A percentile compares a stretch with the other conserved stretches of the same genome.
These are phyloP conservation scores for Gila robusta DNA, from an alignment of 2,797 vertebrate genomes.

Conservation along the genomic window DNA sequence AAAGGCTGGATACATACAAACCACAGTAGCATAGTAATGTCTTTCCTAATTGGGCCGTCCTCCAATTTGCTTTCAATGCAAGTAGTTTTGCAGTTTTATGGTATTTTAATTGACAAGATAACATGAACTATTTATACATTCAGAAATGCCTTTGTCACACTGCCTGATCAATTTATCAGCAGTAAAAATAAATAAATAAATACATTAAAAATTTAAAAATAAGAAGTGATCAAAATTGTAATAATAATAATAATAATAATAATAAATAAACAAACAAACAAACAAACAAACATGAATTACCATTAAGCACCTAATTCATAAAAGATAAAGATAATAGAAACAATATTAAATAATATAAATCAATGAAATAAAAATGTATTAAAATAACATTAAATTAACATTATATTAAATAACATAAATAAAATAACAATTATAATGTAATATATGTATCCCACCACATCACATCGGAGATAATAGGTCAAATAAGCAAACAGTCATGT, in stretches of 20 bases:
- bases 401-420: no score
- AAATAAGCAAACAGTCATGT: not conserved
- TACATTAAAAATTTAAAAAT: not conserved
- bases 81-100: not conserved
- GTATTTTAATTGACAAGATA: not conserved
- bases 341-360: no score
- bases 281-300: not conserved
- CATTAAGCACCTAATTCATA: not conserved
- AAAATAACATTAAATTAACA: no score
- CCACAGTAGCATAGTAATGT: slow-evolving; percentile 22
- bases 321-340: not conserved
- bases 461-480: not conserved
- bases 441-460: not conserved
- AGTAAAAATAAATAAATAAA: not conserved
- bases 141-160: not conserved
- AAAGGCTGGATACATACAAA: slow-evolving; percentile 29
- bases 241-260: no score
- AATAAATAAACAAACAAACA: not conserved
- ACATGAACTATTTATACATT: not conserved
- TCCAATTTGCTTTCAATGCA: not conserved
- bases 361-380: no score
- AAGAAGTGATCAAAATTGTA: not conserved
- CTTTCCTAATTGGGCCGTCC: slow-evolving; percentile 11
- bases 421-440: no score
- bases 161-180: not conserved